These are phyloP conservation scores for Phallusia fumigata DNA, from an alignment of 23 tunicate species.

Conservation along the genomic window DNA sequence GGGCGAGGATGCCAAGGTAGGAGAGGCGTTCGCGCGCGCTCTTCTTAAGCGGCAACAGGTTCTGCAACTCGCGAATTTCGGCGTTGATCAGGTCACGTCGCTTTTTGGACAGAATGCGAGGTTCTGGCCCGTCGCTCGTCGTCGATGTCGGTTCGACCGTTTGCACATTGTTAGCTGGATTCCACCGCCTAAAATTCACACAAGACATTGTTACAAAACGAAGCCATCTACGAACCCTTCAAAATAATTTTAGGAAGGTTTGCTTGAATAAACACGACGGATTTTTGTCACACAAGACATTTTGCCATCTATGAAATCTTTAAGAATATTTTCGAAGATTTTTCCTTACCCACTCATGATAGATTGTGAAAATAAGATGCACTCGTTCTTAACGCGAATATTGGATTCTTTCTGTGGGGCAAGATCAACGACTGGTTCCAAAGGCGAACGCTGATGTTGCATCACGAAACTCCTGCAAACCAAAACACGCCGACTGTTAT, in stretches of 20 bases:
- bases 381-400: constrained; percentile 82
- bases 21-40: constrained; percentile 90
- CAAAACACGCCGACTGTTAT: too few relatives aligned
- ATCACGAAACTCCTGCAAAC: constrained; percentile 81
- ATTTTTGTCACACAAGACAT: not conserved
- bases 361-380: constrained; percentile 87
- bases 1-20: constrained; percentile 89
- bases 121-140: constrained; percentile 84
- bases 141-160: constrained; percentile 31
- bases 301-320: not conserved
- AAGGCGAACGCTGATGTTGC: constrained; percentile 82
- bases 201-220: not conserved
- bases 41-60: constrained; percentile 90
- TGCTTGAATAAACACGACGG: too few relatives aligned
- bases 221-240: too few relatives aligned
- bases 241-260: too few relatives aligned
- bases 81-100: constrained; percentile 92
- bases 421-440: constrained; percentile 59
- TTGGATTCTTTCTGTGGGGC: constrained; percentile 64
- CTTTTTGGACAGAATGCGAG: constrained; percentile 88
- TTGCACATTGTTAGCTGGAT: constrained; percentile 40
- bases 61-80: constrained; percentile 92
- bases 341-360: constrained; percentile 92
- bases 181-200: constrained; percentile 46
- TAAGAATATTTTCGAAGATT: not conserved